phyloP scores from a whole-genome alignment of 2,888 invertebrate genomes.

The Lasioglossum oenotherae region DNA sequence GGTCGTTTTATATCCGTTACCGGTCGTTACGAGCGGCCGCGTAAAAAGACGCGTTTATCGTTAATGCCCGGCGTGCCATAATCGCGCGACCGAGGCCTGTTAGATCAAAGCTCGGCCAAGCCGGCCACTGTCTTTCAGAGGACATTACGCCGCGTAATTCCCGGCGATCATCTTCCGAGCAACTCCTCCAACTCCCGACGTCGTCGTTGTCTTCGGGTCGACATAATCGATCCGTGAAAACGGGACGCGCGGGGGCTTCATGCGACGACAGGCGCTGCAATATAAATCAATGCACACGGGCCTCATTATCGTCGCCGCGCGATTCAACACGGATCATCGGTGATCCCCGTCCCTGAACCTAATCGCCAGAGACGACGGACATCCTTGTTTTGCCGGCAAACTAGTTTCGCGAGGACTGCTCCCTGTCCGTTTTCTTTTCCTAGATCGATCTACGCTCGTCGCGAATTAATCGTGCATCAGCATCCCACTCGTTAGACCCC shows the following conservation, averaged over 20 bases:
- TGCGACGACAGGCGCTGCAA: slow-evolving; percentile 69
- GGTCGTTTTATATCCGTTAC: background rate
- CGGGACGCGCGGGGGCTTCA: slow-evolving; percentile 36
- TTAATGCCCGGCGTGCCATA: slow-evolving; percentile 40
- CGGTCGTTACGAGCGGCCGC: slow-evolving; percentile 39
- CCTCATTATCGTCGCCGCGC: slow-evolving; percentile 13
- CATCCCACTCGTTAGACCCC: background rate
- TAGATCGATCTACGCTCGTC: background rate
- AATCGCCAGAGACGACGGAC: slow-evolving; percentile 24
- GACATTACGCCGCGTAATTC: slow-evolving; percentile 40
- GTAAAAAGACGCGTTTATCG: slow-evolving; percentile 49
- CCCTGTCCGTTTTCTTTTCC: background rate
- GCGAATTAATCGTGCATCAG: background rate
- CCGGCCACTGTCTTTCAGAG: slow-evolving; percentile 20
- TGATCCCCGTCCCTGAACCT: background rate
- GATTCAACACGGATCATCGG: slow-evolving; percentile 33
- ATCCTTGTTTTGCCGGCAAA: background rate
- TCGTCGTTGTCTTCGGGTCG: slow-evolving; percentile 15
- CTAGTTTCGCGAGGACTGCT: background rate
- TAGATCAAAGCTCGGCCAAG: slow-evolving; percentile 37
- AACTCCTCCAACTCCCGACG: background rate
- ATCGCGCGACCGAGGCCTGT: slow-evolving; percentile 17
- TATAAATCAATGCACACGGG: slow-evolving; percentile 53
- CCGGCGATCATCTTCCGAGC: slow-evolving; percentile 23
- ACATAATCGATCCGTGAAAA: slow-evolving; percentile 40